Evolutionary conservation across 2,113 vertebrate species (phyloP).

Genomic region (Lanius ludovicianus): DNA sequence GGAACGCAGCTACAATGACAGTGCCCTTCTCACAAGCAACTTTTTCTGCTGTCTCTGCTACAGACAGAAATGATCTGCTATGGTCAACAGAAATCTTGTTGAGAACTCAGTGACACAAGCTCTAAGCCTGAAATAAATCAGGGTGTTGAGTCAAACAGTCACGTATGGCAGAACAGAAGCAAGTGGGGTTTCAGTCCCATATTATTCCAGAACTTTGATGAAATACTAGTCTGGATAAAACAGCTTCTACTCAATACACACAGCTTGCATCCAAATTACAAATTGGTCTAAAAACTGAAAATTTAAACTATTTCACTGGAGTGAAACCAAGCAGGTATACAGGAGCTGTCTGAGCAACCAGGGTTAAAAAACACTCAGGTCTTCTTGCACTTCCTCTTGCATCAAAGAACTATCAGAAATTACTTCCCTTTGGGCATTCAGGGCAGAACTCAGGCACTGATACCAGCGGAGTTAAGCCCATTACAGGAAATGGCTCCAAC

Average conservation of each 20-base stretch:
- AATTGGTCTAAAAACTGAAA: not conserved
- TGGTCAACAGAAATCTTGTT: not conserved
- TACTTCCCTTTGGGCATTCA: not conserved
- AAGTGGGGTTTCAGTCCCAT: not conserved
- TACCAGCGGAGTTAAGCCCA: rapidly evolving
- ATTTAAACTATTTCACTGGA: not conserved
- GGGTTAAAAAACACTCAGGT: not conserved
- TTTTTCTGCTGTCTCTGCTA: not conserved
- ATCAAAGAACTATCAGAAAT: not conserved
- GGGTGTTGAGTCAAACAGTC: not conserved
- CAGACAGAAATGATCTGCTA: not conserved
- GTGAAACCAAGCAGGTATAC: not conserved
- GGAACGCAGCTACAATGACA: not conserved
- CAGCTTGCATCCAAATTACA: not conserved
- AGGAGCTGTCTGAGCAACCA: not conserved
- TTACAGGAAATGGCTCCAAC: not conserved
- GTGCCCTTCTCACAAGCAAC: not conserved
- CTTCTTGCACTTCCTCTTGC: not conserved
- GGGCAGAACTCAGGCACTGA: not conserved
- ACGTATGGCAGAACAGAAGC: not conserved
- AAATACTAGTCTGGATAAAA: not conserved
- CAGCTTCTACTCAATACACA: not conserved
- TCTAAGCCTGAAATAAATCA: not conserved
- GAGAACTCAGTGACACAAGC: not conserved
- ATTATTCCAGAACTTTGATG: not conserved